phyloP scores from a whole-genome alignment of 2,113 vertebrate genomes.

The Oryctolagus cuniculus region mOryCun1.1 NC_091432.1:68977001-68977500 shows the following conservation, averaged over 20 bases:
- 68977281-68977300: not conserved
- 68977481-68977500: no score
- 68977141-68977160: not conserved
- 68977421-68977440: not conserved
- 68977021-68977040: not conserved
- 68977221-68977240: conserved; percentile 28
- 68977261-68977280: not conserved
- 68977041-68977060: not conserved
- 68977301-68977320: not conserved
- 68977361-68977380: not conserved
- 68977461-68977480: not conserved
- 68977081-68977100: not conserved
- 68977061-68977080: not conserved
- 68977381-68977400: not conserved
- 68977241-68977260: not conserved
- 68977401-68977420: not conserved
- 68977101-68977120: not conserved
- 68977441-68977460: no score
- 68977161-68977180: not conserved
- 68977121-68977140: not conserved
- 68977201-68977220: not conserved
- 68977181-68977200: conserved; percentile 9
- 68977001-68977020: not conserved
- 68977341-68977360: not conserved
- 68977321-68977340: not conserved